Evolutionary conservation across 2,888 invertebrate genomes (phyloP).

Genomic region (Archips xylosteana): DNA sequence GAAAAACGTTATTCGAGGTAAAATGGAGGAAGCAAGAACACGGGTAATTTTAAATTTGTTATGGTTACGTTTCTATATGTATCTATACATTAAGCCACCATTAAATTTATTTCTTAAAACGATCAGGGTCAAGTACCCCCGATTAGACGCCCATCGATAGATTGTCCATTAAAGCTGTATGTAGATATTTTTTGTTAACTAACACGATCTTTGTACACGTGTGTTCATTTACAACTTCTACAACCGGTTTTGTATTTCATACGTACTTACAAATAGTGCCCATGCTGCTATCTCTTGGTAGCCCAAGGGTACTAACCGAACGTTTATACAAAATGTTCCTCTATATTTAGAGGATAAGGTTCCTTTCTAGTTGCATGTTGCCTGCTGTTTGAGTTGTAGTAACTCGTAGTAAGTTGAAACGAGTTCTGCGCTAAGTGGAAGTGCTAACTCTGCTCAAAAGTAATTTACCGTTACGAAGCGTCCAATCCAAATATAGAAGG

Average conservation of each 20-base stretch:
- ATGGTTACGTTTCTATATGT: conserved; percentile 16
- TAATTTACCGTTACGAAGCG: conserved; percentile 71
- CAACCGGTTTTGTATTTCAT: conserved; percentile 62
- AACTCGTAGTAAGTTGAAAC: conserved; percentile 79
- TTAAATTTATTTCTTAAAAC: conserved; percentile 32
- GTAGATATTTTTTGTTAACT: conserved; percentile 41
- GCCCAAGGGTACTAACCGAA: conserved; percentile 35
- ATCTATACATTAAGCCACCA: conserved; percentile 7
- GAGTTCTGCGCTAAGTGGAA: conserved; percentile 73
- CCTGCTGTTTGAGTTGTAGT: conserved; percentile 60
- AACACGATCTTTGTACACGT: conserved; percentile 43
- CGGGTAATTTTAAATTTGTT: conserved; percentile 20
- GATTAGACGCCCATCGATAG: conserved; percentile 39
- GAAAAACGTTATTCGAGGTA: not conserved
- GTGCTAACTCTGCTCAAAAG: conserved; percentile 70
- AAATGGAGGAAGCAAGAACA: conserved; percentile 8
- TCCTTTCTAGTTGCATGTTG: not conserved
- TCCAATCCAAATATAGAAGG: conserved; percentile 66
- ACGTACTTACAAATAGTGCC: conserved; percentile 46
- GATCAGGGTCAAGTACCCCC: conserved; percentile 37
- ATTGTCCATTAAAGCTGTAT: conserved; percentile 38
- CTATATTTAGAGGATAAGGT: not conserved
- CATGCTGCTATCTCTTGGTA: conserved; percentile 52
- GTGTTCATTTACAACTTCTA: conserved; percentile 55
- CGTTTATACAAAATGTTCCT: not conserved